Percentiles rank a stretch among this genome's conserved stretches.
These are phyloP conservation scores for Panagrolaimus sp. DNA, from an alignment of 1,140 invertebrate species.

Conservation along the genomic window DNA sequence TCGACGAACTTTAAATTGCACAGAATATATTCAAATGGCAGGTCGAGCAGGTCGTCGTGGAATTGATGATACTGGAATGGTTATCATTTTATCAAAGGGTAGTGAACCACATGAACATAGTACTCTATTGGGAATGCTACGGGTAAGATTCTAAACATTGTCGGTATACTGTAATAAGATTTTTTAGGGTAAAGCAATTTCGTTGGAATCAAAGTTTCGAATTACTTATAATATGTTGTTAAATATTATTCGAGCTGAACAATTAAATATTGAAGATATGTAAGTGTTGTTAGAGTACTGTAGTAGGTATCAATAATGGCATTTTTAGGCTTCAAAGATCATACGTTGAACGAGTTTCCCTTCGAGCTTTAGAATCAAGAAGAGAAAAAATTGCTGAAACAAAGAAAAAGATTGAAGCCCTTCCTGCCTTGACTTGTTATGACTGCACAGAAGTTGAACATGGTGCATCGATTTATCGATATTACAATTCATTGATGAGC, in stretches of 20 bases:
- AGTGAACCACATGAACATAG: conserved; percentile 28
- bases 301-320: too few relatives aligned
- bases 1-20: conserved; percentile 73
- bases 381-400: background rate
- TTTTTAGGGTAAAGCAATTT: conserved; percentile 68
- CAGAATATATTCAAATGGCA: conserved; percentile 77
- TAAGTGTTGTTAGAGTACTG: too few relatives aligned
- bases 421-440: background rate
- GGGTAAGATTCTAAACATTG: conserved; percentile 37
- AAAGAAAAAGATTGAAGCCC: background rate
- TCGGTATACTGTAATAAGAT: too few relatives aligned
- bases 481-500: background rate
- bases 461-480: background rate
- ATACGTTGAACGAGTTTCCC: conserved; percentile 41
- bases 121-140: conserved; percentile 30
- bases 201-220: conserved; percentile 80
- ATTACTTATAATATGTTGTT: conserved; percentile 91
- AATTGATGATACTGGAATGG: conserved; percentile 83
- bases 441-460: background rate
- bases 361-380: conserved; percentile 33
- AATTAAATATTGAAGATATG: conserved; percentile 84
- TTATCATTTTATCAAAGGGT: conserved; percentile 77
- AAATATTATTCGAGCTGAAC: conserved; percentile 73
- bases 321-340: conserved; percentile 65
- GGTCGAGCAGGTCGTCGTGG: conserved; percentile 88